Base-by-base conservation (phyloP, 2,888 invertebrate genomes). In the Alloscopus bannaensis region DNA sequence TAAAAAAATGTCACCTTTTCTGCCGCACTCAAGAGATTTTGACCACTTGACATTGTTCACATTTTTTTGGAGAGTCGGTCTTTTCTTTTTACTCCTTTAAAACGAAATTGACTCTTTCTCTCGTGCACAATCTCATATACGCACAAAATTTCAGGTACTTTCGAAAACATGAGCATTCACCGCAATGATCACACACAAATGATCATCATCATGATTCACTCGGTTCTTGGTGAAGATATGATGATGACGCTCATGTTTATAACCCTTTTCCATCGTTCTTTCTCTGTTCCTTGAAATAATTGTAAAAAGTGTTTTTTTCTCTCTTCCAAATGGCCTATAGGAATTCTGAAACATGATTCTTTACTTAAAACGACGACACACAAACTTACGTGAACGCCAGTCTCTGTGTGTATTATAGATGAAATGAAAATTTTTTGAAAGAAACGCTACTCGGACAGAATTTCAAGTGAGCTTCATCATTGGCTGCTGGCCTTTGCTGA, bases 331-430 rank as follows among this genome's bases (percentile, higher is more conserved):
- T 68, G 68, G 68, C 68, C 68, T 60, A 76, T 76, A 70, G 78
- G 78, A 71, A 78, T 78, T 70, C 65, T 65, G 71, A 78, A 70
- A 78, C 78, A 78, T 78, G 78, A 78, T 64, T 78, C 78, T 78
- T 70, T 71, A 78, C 78, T 78, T 78, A 64, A 68, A 40, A 50
- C n/a, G 42, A 65, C 45, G 57, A 59, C 45, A 70, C 47, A 70
- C 47, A 42, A 45, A 50, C 29, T 13, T 28, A 28, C 29, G 45
- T 36, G 65, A 20, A 29, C 2, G 11, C 13, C 45, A 57, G 42
- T 42, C 18, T 26, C 26, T 57, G 36, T 36, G 8, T 36, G 36
- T 36, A 6, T 36, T 6, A 36, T 36, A 8, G 36, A 36, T 36
- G 36, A 13, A 36, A 36, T 36, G 68, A 68, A 68, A 69, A 69